Base-by-base conservation (phyloP, 2,888 invertebrate species). In the Platycheirus albimanus region DNA sequence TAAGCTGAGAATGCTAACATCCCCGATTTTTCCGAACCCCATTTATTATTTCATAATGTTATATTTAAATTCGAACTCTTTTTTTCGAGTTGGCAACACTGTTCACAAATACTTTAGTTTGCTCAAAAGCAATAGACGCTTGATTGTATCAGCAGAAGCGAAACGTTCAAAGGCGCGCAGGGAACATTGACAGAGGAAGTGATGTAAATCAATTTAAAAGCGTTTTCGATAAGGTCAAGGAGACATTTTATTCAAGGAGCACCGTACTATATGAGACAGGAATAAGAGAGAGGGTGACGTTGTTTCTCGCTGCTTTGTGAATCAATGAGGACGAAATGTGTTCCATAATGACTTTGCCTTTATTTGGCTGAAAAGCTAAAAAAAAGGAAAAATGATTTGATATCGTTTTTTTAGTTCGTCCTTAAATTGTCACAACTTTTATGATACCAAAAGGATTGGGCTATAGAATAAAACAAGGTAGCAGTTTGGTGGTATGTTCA, bases 151-250 rank as follows among this genome's bases (percentile, higher is more conserved):
- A 47, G 38, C 54, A 33, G 38, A 54, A 33, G 28, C 38, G 52
- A 58, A n/a, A n/a, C n/a, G n/a, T n/a, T n/a, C n/a, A 49, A 20
- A 51, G 38, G 51, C 20, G 45, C 8, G 8, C 6, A 54, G 36
- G 11, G 20, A 47, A 41, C 71, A 19, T 10, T 10, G 15, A 30
- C 64, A 54, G 19, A 8, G 41, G 24, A 66, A 52, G 36, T 61
- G 30, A 11, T 61, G 51, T 49, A 51, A 80, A 80, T 80, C 80
- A 69, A 80, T 80, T 80, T 75, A 64, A n/a, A 51, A 54, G 33
- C 20, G 30, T 52, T 64, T 64, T 45, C 64, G 75, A 80, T 75
- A 80, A 80, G 75, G 80, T 75, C 78, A 79, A 72, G 54, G 71
- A 76, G 69, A 69, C 17, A 3, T 36, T 54, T 36, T 36, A 19